These are phyloP conservation scores for Prionailurus bengalensis DNA, from an alignment of 2,113 vertebrate species.

Conservation along the genomic window DNA sequence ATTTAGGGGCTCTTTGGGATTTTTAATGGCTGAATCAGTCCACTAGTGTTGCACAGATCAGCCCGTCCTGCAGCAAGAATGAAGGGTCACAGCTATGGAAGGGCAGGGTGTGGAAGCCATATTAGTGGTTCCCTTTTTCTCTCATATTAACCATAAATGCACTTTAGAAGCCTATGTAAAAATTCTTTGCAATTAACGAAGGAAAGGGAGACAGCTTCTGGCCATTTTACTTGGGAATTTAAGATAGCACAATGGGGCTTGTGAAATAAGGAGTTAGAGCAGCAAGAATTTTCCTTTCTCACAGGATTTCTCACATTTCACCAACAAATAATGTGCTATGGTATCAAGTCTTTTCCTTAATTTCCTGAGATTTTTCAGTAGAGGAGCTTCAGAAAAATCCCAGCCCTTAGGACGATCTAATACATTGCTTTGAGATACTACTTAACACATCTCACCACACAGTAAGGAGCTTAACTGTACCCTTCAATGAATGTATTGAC, in stretches of 20 bases:
- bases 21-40: neutral
- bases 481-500: constrained; percentile 65
- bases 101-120: neutral
- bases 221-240: neutral
- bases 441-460: constrained; percentile 37
- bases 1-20: neutral
- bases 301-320: neutral
- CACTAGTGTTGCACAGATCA: neutral
- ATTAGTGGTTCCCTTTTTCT: neutral
- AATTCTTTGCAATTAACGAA: neutral
- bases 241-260: neutral
- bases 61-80: neutral
- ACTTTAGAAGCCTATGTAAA: neutral
- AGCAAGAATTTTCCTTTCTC: neutral
- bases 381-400: neutral
- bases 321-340: neutral
- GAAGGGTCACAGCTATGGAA: neutral
- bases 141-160: neutral
- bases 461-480: constrained; percentile 60
- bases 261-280: neutral
- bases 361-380: constrained; percentile 17
- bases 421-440: constrained; percentile 37
- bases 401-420: neutral
- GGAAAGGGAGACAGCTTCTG: neutral
- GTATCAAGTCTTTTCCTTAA: neutral